Conservation (phyloP, 2,113 vertebrate species). For the Pterocles burchelli region DNA sequence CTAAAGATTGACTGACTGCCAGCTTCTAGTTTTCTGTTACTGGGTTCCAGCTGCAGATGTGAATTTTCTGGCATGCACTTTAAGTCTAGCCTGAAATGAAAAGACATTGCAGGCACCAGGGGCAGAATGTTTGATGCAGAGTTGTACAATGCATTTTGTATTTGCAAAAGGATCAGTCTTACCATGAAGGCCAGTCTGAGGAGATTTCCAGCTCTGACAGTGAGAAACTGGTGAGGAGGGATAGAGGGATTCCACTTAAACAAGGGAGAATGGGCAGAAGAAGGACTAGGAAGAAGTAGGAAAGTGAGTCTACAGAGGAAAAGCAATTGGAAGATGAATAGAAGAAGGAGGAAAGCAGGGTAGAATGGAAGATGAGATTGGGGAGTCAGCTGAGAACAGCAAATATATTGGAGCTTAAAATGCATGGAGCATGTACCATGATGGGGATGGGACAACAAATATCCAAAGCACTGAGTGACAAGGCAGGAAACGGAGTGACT, state of each 20-base stretch:
- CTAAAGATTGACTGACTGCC: neutral
- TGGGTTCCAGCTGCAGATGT: neutral
- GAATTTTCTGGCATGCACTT: neutral
- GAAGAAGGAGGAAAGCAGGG: neutral
- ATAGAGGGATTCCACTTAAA: neutral
- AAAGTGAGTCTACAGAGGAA: neutral
- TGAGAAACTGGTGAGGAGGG: neutral
- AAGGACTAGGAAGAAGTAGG: neutral
- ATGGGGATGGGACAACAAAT: accelerated
- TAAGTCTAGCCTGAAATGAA: neutral
- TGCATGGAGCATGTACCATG: neutral
- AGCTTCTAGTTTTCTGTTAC: neutral
- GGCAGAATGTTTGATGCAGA: neutral
- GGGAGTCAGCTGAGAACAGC: neutral
- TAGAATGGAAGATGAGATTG: neutral
- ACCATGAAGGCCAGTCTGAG: neutral
- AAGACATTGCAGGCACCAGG: neutral
- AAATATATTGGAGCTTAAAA: neutral
- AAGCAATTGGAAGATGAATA: neutral
- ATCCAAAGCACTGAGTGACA: neutral
- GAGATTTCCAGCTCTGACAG: neutral
- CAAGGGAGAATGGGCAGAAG: neutral
- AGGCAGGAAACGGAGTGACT: neutral
- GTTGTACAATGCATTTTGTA: neutral
- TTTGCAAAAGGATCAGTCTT: neutral